These are phyloP conservation scores for Ibycter americanus DNA, from an alignment of 2,797 vertebrate species.

Conservation along the genomic window DNA sequence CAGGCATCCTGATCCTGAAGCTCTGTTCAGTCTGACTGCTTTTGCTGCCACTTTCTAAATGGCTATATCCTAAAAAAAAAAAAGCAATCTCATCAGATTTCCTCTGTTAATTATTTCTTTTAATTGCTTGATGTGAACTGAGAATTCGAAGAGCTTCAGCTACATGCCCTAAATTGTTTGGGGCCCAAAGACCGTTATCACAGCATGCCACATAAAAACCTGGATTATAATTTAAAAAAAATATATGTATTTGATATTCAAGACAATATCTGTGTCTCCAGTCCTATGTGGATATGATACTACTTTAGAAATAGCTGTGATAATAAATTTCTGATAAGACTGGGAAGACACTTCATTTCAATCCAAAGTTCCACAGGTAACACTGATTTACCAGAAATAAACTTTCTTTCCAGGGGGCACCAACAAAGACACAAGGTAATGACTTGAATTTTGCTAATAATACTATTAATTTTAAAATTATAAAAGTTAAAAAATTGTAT, in stretches of 20 bases:
- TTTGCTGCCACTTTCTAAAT: background rate
- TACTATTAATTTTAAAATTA: background rate
- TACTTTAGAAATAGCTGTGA: background rate
- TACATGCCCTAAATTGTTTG: background rate
- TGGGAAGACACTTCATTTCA: background rate
- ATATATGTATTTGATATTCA: background rate
- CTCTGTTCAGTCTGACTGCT: background rate
- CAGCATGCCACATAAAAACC: background rate
- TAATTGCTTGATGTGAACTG: background rate
- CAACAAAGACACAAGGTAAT: fast-evolving
- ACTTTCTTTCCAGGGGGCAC: background rate
- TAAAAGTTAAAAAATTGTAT: background rate
- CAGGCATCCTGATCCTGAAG: background rate
- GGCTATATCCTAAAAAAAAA: background rate
- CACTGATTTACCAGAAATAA: background rate
- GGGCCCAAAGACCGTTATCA: background rate
- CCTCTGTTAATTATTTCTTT: background rate
- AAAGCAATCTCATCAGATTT: background rate
- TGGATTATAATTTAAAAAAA: background rate
- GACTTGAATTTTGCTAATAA: background rate
- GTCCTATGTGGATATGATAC: background rate
- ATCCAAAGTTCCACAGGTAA: background rate
- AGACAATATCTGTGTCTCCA: background rate
- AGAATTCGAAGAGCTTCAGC: background rate
- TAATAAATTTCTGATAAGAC: background rate